Base-by-base conservation (phyloP, 2,797 vertebrate genomes). In the Urophycis tenuis region DNA sequence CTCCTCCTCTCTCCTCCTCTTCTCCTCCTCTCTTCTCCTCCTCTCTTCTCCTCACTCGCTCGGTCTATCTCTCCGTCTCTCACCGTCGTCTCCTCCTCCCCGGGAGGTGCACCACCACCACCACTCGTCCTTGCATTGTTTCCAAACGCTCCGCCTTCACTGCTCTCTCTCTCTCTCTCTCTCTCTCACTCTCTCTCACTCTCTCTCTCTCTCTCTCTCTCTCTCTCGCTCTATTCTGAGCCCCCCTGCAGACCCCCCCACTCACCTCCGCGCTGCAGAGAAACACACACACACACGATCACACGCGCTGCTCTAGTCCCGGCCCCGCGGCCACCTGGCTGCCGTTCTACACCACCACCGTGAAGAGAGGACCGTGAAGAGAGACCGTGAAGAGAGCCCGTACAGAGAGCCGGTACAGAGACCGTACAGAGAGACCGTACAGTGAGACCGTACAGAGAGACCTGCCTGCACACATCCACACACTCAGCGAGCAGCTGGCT, bases 61-160 rank as follows among this genome's bases (percentile, higher is more conserved):
- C 60, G 60, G 60, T 64, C 60, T 64, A 64, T 64, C 60, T 64
- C 60, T 64, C 60, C 60, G 60, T 64, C 60, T 64, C 60, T 64
- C 60, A 64, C 60, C 60, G 60, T 69, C 70, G 41, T 73, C 77
- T 64, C 79, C 77, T 34, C 71, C 39, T 22, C 74, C 74, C 34
- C 78, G 60, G 60, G 60, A 64, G 60, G 60, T 64, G 60, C 60
- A 64, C 60, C 60, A 64, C 60, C 22, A 25, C 78, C 81, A 83
- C 74, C 74, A 17, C 87, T 81, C 67, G 85, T 88, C 89, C 90
- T 91, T 87, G 89, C 88, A 87, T 90, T 86, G 88, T 90, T 81
- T 79, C 53, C 53, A 74, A 75, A 73, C 81, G 53, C 74, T 77
- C 82, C 87, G 83, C 86, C 87, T 89, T 88, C 85, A 84, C 85